A percentile compares a stretch with the other conserved stretches of the same genome.
phyloP scores from a whole-genome alignment of 2,113 vertebrate species.

The Typhlomys cinereus region DNA sequence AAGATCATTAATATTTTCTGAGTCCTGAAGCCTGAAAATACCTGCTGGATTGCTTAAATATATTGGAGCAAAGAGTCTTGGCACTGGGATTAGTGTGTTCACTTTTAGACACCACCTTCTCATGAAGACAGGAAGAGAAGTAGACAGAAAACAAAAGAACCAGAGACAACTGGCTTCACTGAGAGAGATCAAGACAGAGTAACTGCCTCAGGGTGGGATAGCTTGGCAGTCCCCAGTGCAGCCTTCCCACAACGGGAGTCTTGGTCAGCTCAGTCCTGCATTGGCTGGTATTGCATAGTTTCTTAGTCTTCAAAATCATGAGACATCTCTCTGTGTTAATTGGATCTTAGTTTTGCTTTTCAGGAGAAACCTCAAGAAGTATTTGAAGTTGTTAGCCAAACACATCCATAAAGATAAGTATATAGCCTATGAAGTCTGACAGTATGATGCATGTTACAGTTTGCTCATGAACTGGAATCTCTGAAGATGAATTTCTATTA shows the following conservation, averaged over 20 bases:
- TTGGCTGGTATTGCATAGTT: not conserved
- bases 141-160: not conserved
- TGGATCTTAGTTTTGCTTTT: not conserved
- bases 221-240: not conserved
- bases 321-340: not conserved
- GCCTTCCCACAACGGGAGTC: no score
- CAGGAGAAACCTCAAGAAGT: not conserved
- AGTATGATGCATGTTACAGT: not conserved
- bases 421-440: fast-evolving
- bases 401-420: not conserved
- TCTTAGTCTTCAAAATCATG: not conserved
- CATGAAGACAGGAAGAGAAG: not conserved
- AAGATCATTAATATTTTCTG: not conserved
- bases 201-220: fast-evolving
- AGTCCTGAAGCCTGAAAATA: not conserved
- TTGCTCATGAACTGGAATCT: not conserved
- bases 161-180: not conserved
- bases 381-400: not conserved
- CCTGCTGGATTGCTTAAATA: not conserved
- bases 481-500: not conserved
- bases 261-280: not conserved
- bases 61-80: not conserved
- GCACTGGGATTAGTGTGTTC: not conserved
- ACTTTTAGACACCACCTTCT: not conserved
- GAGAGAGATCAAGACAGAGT: not conserved